Evolutionary conservation across 2,888 invertebrate species (phyloP), one percentile per base, ranked within the genome.

Genomic region (Arctia plantaginis): DNA sequence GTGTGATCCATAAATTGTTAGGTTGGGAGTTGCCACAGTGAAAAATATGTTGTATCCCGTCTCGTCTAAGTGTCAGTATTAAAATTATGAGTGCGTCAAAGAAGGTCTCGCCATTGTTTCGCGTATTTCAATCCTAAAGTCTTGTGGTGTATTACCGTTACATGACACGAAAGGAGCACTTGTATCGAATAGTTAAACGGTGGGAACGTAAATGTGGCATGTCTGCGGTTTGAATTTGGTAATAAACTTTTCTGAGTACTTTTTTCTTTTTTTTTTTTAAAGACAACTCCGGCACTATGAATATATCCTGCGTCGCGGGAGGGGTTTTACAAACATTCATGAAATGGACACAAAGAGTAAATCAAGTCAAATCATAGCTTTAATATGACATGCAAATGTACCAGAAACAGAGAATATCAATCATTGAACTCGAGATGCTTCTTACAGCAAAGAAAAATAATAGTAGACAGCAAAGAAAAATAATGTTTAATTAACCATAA

Each of bases 141-240:
- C 64, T 62, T 75, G 62, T 75, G 78, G 74, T 76, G 69, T 62
- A 73, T 69, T 76, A 78, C 81, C 44, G 85, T 80, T 82, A 85
- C 66, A 73, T 77, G 77, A 80, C 51, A 80, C 71, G 10, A 12
- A 59, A 6, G 66, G 64, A 15, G 67, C 79, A 81, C 82, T 77
- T 84, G 80, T 82, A 79, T 83, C 77, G 68, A 77, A 77, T 85
- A 71, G 78, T 47, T 83, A 67, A 62, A 69, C 67, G 39, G 72
- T 76, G 62, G 62, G 66, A 71, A 70, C 47, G 59, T 18, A 15
- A 64, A n/a, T 75, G 83, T 67, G 77, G 80, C 77, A 44, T 0
- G 7, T 35, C 12, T 81, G 85, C 59, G 77, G 83, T 77, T 71
- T 1, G 35, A 79, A 73, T 74, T 72, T 30, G 71, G 81, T 79